Base-by-base conservation (phyloP, 2,797 vertebrate species). In the Urosaurus nigricauda region DNA sequence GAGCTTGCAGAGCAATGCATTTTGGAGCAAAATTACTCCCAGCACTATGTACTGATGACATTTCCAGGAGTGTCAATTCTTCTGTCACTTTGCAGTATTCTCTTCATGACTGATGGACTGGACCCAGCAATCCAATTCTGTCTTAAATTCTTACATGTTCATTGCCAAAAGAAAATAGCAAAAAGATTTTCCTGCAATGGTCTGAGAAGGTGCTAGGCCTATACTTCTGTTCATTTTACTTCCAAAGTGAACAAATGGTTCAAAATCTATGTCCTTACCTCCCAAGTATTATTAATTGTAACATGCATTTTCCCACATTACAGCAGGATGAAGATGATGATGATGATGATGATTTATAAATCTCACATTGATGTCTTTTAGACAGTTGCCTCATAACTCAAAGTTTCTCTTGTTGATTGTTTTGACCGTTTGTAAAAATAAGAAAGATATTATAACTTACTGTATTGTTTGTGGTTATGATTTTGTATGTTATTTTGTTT, bases 21-120 rank as follows among this genome's bases (percentile, higher is more conserved):
- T 86, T 83, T 88, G 90, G 83, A 75, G 43, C 63, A 84, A 87
- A 89, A 87, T 86, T 79, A 79, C 83, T 86, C 47, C 79, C 40
- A 79, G 92, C 83, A 65, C 79, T 0, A 26, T 79, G 0, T 75
- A 83, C 1, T 80, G 21, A 24, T 47, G 70, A 79, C 85, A 71
- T 53, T 90, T 73, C 13, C 19, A 86, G 77, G 79, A 88, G 63
- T 82, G 71, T 86, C 0, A 3, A 73, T 81, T 89, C 85, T 71
- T 89, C 83, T 81, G 85, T 89, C 51, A 51, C 63, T 86, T 21
- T 47, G 65, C 87, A 84, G 24, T 12, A 79, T 1, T 0, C 65
- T 1, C 0, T 0, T 80, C 81, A 70, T 43, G 5, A 35, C 3
- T 0, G 3, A 53, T 51, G 65, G 47, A 4, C 0, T 43, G n/a